Evolutionary conservation across 2,888 invertebrate species (phyloP).

Genomic region (Rhorus exstirpatorius): DNA sequence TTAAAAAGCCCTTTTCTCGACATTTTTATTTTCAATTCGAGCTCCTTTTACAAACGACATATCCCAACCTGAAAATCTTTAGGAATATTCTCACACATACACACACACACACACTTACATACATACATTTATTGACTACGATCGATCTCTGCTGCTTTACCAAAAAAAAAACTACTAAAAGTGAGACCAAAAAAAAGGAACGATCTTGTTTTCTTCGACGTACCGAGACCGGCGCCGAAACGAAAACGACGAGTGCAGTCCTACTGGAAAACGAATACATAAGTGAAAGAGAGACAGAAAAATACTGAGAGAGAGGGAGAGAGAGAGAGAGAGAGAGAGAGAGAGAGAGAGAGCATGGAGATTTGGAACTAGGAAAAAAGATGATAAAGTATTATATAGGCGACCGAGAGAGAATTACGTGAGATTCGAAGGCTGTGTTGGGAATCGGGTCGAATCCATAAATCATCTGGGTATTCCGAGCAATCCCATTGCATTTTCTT

Average conservation of each 20-base stretch:
- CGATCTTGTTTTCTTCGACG: slow-evolving; percentile 51
- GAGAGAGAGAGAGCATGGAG: not conserved
- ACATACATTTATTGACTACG: not conserved
- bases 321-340: slow-evolving; percentile 2
- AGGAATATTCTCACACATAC: not conserved
- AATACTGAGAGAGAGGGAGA: slow-evolving; percentile 4
- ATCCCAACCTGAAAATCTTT: not conserved
- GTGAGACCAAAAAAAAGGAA: slow-evolving; percentile 18
- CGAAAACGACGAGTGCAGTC: slow-evolving; percentile 44
- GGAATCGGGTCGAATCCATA: slow-evolving; percentile 72
- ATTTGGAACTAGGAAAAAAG: slow-evolving; percentile 40
- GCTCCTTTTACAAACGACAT: not conserved
- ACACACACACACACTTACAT: not conserved
- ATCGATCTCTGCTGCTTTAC: not conserved
- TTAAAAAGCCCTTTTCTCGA: not conserved
- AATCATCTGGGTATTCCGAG: slow-evolving; percentile 62
- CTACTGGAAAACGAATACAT: slow-evolving; percentile 36
- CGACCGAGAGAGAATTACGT: slow-evolving; percentile 17
- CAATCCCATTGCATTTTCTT: slow-evolving; percentile 38
- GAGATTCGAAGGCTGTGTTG: slow-evolving; percentile 63
- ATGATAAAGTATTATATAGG: slow-evolving; percentile 50
- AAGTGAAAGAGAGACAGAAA: slow-evolving; percentile 6
- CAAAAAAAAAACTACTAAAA: not conserved
- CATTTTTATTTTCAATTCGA: slow-evolving; percentile 30
- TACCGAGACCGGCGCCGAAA: slow-evolving; percentile 30